Base-by-base conservation (phyloP, 2,797 vertebrate species). In the Acrossocheilus fasciatus region DNA sequence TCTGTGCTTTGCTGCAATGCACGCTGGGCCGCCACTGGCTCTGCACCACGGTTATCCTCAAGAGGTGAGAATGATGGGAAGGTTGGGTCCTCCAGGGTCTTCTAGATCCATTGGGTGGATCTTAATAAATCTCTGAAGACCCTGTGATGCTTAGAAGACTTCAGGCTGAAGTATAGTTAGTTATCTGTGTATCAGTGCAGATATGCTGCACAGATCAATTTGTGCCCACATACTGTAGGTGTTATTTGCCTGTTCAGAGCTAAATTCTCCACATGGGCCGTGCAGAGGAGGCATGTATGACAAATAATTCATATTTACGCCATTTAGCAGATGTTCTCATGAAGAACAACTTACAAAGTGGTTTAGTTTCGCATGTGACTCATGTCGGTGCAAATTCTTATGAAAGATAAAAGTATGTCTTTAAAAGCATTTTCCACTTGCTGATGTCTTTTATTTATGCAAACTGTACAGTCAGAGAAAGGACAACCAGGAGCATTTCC, bases 1-100 rank as follows among this genome's bases (percentile, higher is more conserved):
- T 77, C 83, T 85, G 82, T 87, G 88, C 85, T 89, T 82, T 89
- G 85, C 84, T 85, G 90, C 87, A 89, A 68, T 89, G 87, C 90
- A 88, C 79, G 75, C 90, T 90, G 89, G 86, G 88, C 78, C 73
- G 70, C 86, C 59, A 78, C 80, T 90, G 85, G 88, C 89, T 88
- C 77, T 86, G 78, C 76, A 82, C 85, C 87, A 81, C 30, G 62
- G 80, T 87, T 81, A 79, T 86, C 47, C 87, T 85, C 87, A 83
- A 83, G 79, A 90, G 87, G 85, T 88, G 85, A 77, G 85, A 88
- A 83, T 83, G 84, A 88, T 83, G 87, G 74, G 88, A 89, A 85
- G 83, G 72, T 69, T 86, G 47, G 50, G 87, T 88, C 85, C 88
- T 89, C 83, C 62, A 76, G 86, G 82, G 54, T 74, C 84, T 81